Percentiles rank a stretch among this genome's conserved stretches.
These are phyloP conservation scores for Callinectes sapidus DNA, from an alignment of 2,888 invertebrate species.

Conservation along the genomic window DNA sequence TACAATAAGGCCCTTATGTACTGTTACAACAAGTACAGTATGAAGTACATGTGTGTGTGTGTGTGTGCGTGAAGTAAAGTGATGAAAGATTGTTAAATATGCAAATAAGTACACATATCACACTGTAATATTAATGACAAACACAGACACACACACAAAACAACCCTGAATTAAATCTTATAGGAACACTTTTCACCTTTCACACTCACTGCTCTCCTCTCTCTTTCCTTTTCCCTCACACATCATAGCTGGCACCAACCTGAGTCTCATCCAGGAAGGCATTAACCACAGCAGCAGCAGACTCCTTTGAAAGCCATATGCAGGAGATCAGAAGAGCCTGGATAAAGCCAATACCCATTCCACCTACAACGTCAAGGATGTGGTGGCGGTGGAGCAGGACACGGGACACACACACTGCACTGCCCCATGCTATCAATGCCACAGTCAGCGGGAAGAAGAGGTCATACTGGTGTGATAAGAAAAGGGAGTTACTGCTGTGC, in stretches of 20 bases:
- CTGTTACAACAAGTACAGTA: background rate
- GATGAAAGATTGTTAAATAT: background rate
- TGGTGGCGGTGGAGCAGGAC: conserved; percentile 91
- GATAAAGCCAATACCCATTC: conserved; percentile 84
- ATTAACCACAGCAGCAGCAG: conserved; percentile 48
- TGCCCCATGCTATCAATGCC: conserved; percentile 83
- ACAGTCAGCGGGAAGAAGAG: conserved; percentile 39
- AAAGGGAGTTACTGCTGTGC: background rate
- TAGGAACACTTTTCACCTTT: background rate
- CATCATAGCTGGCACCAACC: conserved; percentile 67
- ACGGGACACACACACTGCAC: conserved; percentile 85
- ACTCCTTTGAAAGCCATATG: conserved; percentile 53
- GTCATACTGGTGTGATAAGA: background rate
- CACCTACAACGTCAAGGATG: conserved; percentile 88
- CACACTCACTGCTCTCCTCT: background rate
- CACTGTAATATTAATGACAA: background rate
- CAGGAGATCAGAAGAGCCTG: conserved; percentile 76
- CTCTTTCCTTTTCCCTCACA: conserved; percentile 37
- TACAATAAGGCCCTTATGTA: background rate
- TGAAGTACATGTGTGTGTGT: too few species aligned
- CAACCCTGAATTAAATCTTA: too few species aligned
- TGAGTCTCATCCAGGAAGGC: conserved; percentile 70
- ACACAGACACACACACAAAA: background rate
- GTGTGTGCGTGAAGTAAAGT: background rate
- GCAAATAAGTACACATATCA: background rate